These are phyloP conservation scores for Molorchus minor DNA, from an alignment of 2,888 invertebrate genomes.

Conservation along the genomic window DNA sequence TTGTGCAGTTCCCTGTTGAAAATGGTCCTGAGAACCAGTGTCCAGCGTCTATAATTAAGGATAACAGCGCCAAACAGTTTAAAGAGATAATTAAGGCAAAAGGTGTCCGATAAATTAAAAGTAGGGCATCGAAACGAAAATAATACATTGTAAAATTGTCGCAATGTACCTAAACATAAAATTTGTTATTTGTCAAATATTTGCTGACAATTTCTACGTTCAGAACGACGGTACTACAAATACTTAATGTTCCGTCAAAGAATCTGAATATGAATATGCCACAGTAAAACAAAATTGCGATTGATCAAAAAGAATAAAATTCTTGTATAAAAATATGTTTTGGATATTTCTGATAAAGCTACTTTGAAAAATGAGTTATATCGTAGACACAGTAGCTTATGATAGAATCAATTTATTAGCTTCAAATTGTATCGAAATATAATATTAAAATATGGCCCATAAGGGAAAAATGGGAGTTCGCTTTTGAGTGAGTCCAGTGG, in stretches of 20 bases:
- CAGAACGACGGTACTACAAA: too few relatives aligned
- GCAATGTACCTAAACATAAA: too few relatives aligned
- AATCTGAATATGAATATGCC: slow-evolving; percentile 27
- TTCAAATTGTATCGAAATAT: slow-evolving; percentile 29
- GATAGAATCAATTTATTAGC: slow-evolving; percentile 36
- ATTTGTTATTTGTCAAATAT: too few relatives aligned
- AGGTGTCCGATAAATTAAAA: too few relatives aligned
- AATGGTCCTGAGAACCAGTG: not conserved
- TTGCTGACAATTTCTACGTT: too few relatives aligned
- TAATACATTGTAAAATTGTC: not conserved
- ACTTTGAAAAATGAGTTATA: slow-evolving; percentile 37
- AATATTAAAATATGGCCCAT: slow-evolving; percentile 22
- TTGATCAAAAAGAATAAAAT: slow-evolving; percentile 36
- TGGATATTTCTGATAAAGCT: slow-evolving; percentile 37
- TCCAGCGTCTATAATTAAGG: not conserved
- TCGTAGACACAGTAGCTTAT: slow-evolving; percentile 33
- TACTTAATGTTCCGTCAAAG: too few relatives aligned
- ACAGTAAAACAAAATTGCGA: slow-evolving; percentile 33
- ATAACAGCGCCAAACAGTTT: not conserved
- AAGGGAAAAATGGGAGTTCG: slow-evolving; percentile 24
- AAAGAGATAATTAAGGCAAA: not conserved
- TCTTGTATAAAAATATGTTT: slow-evolving; percentile 38
- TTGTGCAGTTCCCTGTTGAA: not conserved
- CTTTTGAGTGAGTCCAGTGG: slow-evolving; percentile 22
- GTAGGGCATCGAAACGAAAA: not conserved